Evolutionary conservation across 1,140 invertebrate species (phyloP).

Genomic region (Lasioglossum albipes): DNA sequence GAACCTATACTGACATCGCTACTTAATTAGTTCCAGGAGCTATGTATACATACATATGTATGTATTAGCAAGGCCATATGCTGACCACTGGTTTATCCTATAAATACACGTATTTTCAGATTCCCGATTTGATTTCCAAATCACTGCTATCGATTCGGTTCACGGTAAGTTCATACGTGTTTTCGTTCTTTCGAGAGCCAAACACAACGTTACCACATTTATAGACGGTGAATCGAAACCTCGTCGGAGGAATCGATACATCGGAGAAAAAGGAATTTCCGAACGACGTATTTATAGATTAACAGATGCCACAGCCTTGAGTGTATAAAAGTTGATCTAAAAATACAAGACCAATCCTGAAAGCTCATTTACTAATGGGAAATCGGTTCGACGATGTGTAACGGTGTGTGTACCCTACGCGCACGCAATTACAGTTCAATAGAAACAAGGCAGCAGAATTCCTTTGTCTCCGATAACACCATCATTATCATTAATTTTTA

Average conservation of each 20-base stretch:
- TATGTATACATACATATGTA: too few relatives aligned
- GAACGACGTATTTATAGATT: slow-evolving; percentile 22
- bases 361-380: slow-evolving; percentile 32
- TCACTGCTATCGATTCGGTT: too few relatives aligned
- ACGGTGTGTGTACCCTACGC: neutral
- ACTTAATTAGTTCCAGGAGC: too few relatives aligned
- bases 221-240: neutral
- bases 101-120: too few relatives aligned
- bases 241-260: slow-evolving; percentile 8
- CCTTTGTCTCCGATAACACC: neutral
- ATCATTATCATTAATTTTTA: neutral
- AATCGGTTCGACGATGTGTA: slow-evolving; percentile 27
- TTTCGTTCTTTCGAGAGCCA: neutral
- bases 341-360: slow-evolving; percentile 23
- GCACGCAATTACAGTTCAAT: neutral
- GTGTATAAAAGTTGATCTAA: slow-evolving; percentile 25
- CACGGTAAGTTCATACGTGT: too few relatives aligned
- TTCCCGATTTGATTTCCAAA: too few relatives aligned
- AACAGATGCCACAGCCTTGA: slow-evolving; percentile 31
- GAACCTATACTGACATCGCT: too few relatives aligned
- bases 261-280: slow-evolving; percentile 31
- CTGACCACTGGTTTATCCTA: too few relatives aligned
- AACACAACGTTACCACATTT: neutral
- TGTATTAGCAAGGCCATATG: too few relatives aligned
- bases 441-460: neutral